A percentile compares a stretch with the other conserved stretches of the same genome.
Conservation (phyloP, 1,140 invertebrate genomes). For the Philopotamus ludificatus region DNA sequence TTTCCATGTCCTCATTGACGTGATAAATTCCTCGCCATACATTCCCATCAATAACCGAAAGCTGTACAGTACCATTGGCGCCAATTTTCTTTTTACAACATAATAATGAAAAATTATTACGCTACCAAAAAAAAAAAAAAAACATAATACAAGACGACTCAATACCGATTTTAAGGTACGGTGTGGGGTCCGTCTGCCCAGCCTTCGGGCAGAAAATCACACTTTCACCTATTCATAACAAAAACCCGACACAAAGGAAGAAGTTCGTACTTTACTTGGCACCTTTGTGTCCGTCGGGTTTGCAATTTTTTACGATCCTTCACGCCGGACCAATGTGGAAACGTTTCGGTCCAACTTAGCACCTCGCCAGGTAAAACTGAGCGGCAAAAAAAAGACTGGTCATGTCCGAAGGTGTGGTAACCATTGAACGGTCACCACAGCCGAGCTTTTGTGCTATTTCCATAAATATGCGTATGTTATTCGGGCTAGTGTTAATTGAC, state of each 20-base stretch:
- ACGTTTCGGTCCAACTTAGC: conserved; percentile 24
- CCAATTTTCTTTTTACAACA: no score
- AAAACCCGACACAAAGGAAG: conserved; percentile 28
- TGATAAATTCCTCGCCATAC: no score
- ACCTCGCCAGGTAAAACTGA: conserved; percentile 30
- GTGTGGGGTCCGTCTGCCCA: no score
- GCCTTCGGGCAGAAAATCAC: conserved; percentile 2
- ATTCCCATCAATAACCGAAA: no score
- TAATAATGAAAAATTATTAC: no score
- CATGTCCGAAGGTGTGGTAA: not conserved
- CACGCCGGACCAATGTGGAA: conserved; percentile 24
- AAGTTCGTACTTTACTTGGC: no score
- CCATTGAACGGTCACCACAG: not conserved
- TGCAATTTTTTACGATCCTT: conserved; percentile 28
- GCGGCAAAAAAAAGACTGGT: not conserved
- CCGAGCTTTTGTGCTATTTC: not conserved
- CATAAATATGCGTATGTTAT: not conserved
- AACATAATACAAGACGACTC: no score
- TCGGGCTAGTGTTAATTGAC: not conserved
- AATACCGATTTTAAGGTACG: no score
- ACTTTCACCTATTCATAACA: conserved; percentile 33
- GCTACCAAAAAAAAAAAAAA: no score
- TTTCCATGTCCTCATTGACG: no score
- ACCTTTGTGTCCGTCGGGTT: conserved; percentile 1
- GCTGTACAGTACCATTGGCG: no score